Conservation (phyloP, 2,888 invertebrate species). For the Cheilosia impressa region DNA sequence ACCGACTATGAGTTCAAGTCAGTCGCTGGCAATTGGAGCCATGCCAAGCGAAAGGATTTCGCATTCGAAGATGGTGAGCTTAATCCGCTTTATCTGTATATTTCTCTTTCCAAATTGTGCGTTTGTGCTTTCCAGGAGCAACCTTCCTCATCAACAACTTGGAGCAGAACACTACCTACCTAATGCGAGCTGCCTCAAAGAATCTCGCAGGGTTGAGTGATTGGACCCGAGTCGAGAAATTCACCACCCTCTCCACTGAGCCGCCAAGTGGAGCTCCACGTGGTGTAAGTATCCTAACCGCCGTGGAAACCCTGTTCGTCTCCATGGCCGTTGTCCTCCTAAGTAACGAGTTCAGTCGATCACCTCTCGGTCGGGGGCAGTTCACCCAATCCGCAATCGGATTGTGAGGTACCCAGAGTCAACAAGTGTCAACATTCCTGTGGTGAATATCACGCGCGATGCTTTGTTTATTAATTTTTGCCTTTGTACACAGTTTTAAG, state of each 20-base stretch:
- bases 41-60: conserved; percentile 82
- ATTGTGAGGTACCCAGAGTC: conserved; percentile 52
- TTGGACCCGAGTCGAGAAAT: conserved; percentile 81
- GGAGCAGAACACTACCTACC: conserved; percentile 84
- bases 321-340: conserved; percentile 43
- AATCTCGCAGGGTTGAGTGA: conserved; percentile 85
- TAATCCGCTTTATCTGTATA: no score
- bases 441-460: conserved; percentile 61
- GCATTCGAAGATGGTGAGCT: conserved; percentile 82
- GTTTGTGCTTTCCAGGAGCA: conserved; percentile 81
- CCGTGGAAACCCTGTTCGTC: conserved; percentile 45
- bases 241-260: conserved; percentile 81
- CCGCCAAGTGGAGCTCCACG: conserved; percentile 76
- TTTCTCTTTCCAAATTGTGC: background rate
- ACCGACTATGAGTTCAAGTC: conserved; percentile 81
- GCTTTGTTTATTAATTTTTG: conserved; percentile 50
- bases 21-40: conserved; percentile 82
- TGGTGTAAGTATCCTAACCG: conserved; percentile 17
- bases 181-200: conserved; percentile 85
- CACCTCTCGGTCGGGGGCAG: conserved; percentile 10
- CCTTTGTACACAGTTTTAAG: conserved; percentile 70
- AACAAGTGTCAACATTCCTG: conserved; percentile 64
- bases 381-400: conserved; percentile 3
- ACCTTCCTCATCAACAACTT: conserved; percentile 84
- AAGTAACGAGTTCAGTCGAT: conserved; percentile 34